Evolutionary conservation across 2,113 vertebrate genomes (phyloP), one percentile per base, ranked within the genome.

Genomic region (Odobenus rosmarus): DNA sequence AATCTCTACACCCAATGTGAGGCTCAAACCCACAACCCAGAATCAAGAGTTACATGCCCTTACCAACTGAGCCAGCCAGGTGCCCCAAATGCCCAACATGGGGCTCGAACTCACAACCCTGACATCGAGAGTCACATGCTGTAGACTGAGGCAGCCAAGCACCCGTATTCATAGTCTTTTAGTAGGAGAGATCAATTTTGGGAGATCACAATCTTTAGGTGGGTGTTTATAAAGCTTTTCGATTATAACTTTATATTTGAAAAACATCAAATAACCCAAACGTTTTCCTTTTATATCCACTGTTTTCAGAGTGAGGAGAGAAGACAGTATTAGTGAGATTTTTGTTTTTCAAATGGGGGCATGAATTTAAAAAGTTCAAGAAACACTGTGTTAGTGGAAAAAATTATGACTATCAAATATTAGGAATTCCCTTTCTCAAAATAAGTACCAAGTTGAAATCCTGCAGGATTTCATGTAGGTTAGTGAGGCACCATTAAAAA

Each of bases 351-450:
- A 71, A 57, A 90, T 71, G 2, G 46, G 21, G 49, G 1, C 24
- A 88, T 53, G 39, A 76, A 4, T 71, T 91, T 36, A 8, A 97
- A 86, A 96, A 80, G 42, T 67, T 59, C 72, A 42, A 88, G 69
- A 92, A 95, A 97, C 19, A 87, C 11, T 33, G 21, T 36, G 23
- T 79, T 64, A 85, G 36, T 55, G 80, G 8, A 96, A 77, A 46
- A 93, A 71, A 86, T 59, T 80, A 33, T 57, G 57, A 82, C 42
- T 72, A 90, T 62, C 33, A 79, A 69, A 36, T 81, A 93, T 61
- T 69, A 55, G 55, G 13, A 97, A 74, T 91, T 92, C 4, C 76
- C 39, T 76, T 97, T 89, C 62, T 89, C 55, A 93, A 96, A 95
- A 9, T 92, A 93, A 96, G 57, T 90, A 76, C 46, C 79, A 83